These are phyloP conservation scores for Xenops minutus DNA, from an alignment of 2,797 vertebrate species.

Conservation along the genomic window DNA sequence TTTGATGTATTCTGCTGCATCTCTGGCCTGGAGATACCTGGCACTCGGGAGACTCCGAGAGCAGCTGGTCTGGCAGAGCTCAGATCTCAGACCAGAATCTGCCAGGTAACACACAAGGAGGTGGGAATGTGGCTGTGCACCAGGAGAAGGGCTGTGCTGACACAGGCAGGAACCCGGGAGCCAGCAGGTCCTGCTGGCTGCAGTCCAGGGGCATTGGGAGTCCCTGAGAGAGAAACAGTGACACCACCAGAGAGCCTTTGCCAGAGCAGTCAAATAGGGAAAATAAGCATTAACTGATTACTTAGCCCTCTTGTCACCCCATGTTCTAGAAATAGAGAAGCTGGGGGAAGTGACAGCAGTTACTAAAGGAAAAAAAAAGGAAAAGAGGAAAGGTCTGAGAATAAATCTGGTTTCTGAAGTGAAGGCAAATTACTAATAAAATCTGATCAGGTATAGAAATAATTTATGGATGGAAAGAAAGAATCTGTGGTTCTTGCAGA, in stretches of 20 bases:
- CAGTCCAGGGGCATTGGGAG: background rate
- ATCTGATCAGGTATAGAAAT: background rate
- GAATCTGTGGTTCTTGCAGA: background rate
- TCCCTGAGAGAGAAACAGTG: background rate
- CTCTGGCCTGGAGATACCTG: background rate
- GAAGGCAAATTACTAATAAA: background rate
- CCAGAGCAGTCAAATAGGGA: background rate
- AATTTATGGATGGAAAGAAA: background rate
- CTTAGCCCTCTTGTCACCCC: background rate
- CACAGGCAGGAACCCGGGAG: background rate
- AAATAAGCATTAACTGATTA: background rate
- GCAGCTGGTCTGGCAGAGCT: background rate
- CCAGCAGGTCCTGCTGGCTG: background rate
- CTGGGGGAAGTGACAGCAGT: background rate
- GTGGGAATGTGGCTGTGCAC: background rate
- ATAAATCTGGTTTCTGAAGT: background rate
- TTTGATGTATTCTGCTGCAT: constrained; percentile 3
- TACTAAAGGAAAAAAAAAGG: background rate
- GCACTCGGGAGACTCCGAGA: background rate
- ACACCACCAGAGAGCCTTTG: background rate
- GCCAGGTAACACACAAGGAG: background rate
- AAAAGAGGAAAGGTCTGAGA: background rate
- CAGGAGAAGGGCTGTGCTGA: background rate
- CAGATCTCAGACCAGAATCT: background rate
- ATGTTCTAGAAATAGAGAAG: background rate